Evolutionary conservation across 2,888 invertebrate genomes (phyloP).

Genomic region (Dexiosoma caninum): DNA sequence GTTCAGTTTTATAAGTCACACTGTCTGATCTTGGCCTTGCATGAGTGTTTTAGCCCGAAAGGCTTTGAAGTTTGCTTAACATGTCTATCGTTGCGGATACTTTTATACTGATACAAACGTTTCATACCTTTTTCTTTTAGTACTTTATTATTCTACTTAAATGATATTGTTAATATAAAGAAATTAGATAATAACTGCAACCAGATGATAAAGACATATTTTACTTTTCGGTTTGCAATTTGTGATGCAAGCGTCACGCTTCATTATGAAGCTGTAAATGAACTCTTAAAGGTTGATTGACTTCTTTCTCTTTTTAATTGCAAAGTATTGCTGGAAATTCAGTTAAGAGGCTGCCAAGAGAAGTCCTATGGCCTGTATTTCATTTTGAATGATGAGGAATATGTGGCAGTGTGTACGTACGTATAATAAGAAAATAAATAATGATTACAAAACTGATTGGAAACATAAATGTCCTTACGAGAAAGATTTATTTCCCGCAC

Average conservation of each 20-base stretch:
- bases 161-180: constrained; percentile 44
- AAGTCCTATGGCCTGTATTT: not conserved
- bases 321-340: constrained; percentile 32
- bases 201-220: constrained; percentile 19
- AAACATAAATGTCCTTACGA: constrained; percentile 14
- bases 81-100: constrained; percentile 23
- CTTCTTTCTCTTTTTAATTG: constrained; percentile 37
- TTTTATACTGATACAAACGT: not conserved
- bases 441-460: constrained; percentile 47
- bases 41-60: not conserved
- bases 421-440: constrained; percentile 8
- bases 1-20: constrained; percentile 37
- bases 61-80: not conserved
- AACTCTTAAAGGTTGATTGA: constrained; percentile 38
- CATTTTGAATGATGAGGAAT: not conserved
- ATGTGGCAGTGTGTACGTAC: not conserved
- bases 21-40: constrained; percentile 6
- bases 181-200: constrained; percentile 50
- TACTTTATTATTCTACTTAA: constrained; percentile 41
- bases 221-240: not conserved
- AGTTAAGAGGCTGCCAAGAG: not conserved
- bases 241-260: not conserved
- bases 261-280: constrained; percentile 6
- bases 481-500: constrained; percentile 25
- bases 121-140: not conserved